phyloP scores from a whole-genome alignment of 1,140 invertebrate species.

The Euura saliciscinereae region DNA sequence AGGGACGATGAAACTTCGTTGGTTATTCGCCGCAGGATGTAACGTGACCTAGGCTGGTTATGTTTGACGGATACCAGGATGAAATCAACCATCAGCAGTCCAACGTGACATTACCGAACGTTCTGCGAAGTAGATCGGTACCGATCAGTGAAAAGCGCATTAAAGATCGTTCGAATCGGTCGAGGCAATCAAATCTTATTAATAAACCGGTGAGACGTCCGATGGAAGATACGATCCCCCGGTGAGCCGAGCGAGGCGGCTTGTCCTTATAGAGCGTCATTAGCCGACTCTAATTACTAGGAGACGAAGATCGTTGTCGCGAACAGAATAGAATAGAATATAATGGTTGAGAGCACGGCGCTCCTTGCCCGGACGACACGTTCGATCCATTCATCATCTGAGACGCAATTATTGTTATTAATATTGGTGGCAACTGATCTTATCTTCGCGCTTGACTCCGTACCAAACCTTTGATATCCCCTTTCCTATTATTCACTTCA shows the following conservation, averaged over 20 bases:
- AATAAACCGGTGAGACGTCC: slow-evolving; percentile 34
- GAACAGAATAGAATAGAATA: slow-evolving; percentile 20
- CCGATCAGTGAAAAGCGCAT: neutral
- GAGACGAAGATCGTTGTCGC: slow-evolving; percentile 49
- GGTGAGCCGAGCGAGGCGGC: slow-evolving; percentile 30
- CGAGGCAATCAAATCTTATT: slow-evolving; percentile 37
- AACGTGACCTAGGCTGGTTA: neutral
- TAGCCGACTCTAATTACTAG: slow-evolving; percentile 51
- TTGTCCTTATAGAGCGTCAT: slow-evolving; percentile 45
- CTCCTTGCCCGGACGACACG: slow-evolving; percentile 38
- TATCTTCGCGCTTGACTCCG: neutral
- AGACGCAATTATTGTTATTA: slow-evolving; percentile 54
- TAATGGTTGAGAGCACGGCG: slow-evolving; percentile 36
- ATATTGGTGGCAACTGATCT: slow-evolving; percentile 35
- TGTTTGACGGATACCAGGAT: neutral
- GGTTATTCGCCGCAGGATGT: neutral
- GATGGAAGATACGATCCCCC: slow-evolving; percentile 40
- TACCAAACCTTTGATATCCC: neutral
- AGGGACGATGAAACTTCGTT: neutral
- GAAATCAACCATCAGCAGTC: neutral
- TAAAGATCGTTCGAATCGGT: slow-evolving; percentile 19
- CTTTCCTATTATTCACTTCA: neutral
- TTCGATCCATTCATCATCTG: slow-evolving; percentile 47
- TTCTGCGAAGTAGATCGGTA: neutral
- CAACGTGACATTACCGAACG: neutral